Base-by-base conservation (phyloP, 2,888 invertebrate species). In the Malthinus seriepunctatus region DNA sequence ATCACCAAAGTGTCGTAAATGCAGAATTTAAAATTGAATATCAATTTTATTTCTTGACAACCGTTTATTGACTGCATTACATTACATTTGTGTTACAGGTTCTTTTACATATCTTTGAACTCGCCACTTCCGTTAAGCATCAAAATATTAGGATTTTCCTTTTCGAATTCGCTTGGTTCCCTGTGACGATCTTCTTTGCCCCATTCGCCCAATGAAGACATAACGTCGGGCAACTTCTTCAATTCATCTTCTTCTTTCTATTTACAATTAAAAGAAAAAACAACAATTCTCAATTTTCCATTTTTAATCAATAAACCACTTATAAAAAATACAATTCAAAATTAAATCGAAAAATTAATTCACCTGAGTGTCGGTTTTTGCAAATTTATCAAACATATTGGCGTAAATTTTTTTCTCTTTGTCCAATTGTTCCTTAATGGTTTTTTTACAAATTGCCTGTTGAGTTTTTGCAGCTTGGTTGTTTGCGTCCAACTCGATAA, bases 381-480 rank as follows among this genome's bases (percentile, higher is more conserved):
- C 91, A 80, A 95, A 91, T 79, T 94, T 95, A 69, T 93, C 89
- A 79, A 98, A 98, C 94, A 98, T 96, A 78, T 94, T 95, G 9
- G 90, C 90, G 78, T 95, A 98, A 33, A 94, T 83, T 74, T 89
- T 86, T 81, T 91, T 95, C 78, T 97, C 95, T 60, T 87, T 88
- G 53, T 87, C 84, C 64, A 88, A 83, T 70, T 91, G 88, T 66
- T 90, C 87, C 75, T 89, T 89, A 11, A 95, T 82, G 60, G 87
- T 82, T 58, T 86, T 83, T 61, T 87, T 86, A 78, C 94, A 94
- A 50, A 88, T 74, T 6, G 80, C 74, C 34, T 93, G 80, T 76
- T 94, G 91, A 72, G 89, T 88, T 33, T 84, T 83, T 0, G 95
- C 96, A n/a, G 94, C 93, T 81, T 85, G 90, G 79, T 98, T 98